Evolutionary conservation across 2,113 vertebrate genomes (phyloP).

Genomic region (Otolemur garnettii): DNA sequence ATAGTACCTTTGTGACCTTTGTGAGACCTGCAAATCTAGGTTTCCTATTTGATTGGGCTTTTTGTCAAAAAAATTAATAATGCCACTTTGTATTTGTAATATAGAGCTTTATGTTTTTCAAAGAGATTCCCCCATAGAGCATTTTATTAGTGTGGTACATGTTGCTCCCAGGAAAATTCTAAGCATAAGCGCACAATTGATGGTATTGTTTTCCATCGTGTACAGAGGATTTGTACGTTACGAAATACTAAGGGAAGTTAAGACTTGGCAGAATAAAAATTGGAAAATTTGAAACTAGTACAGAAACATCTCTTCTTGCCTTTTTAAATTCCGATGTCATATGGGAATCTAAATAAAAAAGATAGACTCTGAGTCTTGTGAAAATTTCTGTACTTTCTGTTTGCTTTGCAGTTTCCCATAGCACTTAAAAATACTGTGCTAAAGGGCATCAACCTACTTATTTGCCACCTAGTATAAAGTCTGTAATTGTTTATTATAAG

Average conservation of each 20-base stretch:
- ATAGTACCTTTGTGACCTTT: conserved; percentile 18
- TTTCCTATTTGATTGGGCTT: not conserved
- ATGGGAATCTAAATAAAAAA: conserved; percentile 33
- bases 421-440: not conserved
- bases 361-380: not conserved
- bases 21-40: not conserved
- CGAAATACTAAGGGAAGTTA: conserved; percentile 34
- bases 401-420: not conserved
- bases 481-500: not conserved
- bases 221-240: not conserved
- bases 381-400: not conserved
- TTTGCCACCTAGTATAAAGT: not conserved
- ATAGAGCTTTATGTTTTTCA: conserved; percentile 21
- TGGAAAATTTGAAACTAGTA: conserved; percentile 47
- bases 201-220: not conserved
- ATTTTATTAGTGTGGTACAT: not conserved
- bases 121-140: not conserved
- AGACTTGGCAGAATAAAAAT: conserved; percentile 64
- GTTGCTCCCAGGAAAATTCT: conserved; percentile 19
- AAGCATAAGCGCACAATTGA: not conserved
- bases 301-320: conserved; percentile 16
- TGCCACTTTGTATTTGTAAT: not conserved
- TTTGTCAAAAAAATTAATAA: not conserved
- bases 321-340: conserved; percentile 64
- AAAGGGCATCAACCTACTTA: not conserved